These are phyloP conservation scores for Yponomeuta cagnagella DNA, from an alignment of 2,888 invertebrate species.

Conservation along the genomic window DNA sequence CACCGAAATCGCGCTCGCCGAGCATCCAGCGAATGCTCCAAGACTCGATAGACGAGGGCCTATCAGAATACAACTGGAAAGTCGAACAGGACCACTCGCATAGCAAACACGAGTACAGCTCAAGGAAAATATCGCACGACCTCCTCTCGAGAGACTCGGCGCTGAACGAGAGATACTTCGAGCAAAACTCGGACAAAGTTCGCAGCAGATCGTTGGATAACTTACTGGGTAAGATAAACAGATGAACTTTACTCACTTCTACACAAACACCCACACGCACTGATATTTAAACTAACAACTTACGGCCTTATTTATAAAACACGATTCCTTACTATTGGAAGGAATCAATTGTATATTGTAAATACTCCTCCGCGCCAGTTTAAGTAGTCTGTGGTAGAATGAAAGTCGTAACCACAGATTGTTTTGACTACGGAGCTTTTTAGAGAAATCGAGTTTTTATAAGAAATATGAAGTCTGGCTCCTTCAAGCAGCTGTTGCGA, in stretches of 20 bases:
- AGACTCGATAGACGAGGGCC: conserved; percentile 62
- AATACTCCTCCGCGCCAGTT: no score
- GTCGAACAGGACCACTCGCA: conserved; percentile 46
- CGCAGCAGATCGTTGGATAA: conserved; percentile 89
- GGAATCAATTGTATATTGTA: no score
- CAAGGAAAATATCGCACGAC: conserved; percentile 84
- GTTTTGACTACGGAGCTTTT: no score
- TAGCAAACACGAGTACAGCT: conserved; percentile 44
- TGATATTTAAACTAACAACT: no score
- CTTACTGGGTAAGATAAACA: conserved; percentile 62
- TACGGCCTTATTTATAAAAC: no score
- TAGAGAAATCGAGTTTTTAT: no score
- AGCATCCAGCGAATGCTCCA: conserved; percentile 65
- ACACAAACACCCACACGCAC: no score
- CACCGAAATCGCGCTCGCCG: conserved; percentile 73
- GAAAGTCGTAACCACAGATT: no score
- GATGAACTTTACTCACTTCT: background rate
- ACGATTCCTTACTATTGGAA: no score
- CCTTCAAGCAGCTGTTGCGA: no score
- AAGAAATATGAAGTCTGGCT: no score
- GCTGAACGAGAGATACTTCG: conserved; percentile 92
- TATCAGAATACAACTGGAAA: conserved; percentile 66
- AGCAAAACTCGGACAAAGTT: conserved; percentile 81
- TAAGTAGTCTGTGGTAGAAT: no score
- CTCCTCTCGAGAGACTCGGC: conserved; percentile 88